Percentiles rank a stretch among this genome's conserved stretches.
Conservation (phyloP, 2,888 invertebrate species). For the Catonia carolina region DNA sequence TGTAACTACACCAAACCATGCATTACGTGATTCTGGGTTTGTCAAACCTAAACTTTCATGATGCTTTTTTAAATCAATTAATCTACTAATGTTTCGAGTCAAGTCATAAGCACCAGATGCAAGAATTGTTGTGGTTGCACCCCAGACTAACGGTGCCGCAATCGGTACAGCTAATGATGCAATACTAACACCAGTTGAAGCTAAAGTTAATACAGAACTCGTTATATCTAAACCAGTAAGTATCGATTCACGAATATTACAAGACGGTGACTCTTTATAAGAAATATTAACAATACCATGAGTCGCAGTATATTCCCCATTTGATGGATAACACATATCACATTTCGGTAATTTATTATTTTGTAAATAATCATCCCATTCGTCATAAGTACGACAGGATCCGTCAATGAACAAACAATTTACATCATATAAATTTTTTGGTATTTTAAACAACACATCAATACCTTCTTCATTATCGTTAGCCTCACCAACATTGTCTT, state of each 20-base stretch:
- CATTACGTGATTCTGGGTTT: constrained; percentile 22
- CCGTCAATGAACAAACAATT: constrained; percentile 20
- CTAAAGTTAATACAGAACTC: constrained; percentile 19
- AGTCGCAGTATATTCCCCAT: constrained; percentile 17
- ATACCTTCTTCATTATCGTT: constrained; percentile 21
- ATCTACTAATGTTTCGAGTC: constrained; percentile 12
- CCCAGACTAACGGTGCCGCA: constrained; percentile 20
- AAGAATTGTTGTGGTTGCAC: constrained; percentile 21
- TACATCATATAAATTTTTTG: constrained; percentile 8
- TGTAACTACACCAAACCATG: constrained; percentile 19
- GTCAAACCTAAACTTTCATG: constrained; percentile 19
- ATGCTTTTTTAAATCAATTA: constrained; percentile 21
- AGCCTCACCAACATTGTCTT: too few relatives aligned
- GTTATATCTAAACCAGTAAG: constrained; percentile 21
- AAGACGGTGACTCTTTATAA: constrained; percentile 18
- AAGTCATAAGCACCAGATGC: constrained; percentile 23
- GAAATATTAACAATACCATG: constrained; percentile 19
- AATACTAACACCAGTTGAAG: constrained; percentile 22
- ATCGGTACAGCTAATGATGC: constrained; percentile 21
- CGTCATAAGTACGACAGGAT: constrained; percentile 17
- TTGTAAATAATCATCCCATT: constrained; percentile 19
- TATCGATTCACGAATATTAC: constrained; percentile 16
- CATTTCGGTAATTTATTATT: constrained; percentile 24
- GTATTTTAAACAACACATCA: constrained; percentile 15
- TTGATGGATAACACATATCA: constrained; percentile 17